Base-by-base conservation (phyloP, 1,140 invertebrate species). In the Heliconius hewitsoni region DNA sequence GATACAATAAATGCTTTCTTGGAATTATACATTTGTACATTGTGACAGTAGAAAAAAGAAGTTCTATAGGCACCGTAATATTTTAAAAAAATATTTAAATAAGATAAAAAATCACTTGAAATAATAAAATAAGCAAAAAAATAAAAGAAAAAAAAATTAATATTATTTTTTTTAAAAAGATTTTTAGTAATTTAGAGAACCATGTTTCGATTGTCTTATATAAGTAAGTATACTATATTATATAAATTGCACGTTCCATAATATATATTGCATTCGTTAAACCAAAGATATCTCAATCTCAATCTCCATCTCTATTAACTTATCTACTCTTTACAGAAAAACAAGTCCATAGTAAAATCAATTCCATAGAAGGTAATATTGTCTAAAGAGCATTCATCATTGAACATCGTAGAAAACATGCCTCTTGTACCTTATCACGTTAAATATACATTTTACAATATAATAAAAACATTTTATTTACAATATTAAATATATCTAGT, bases 391-490 rank as follows among this genome's bases (percentile, higher is more conserved):
- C 77, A 77, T 79, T 78, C 76, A 66, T 73, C 60, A 78, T 73
- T 71, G 78, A 78, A 79, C 70, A 82, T 84, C 84, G 85, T 92
- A 93, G 84, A 94, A 92, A 94, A 93, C 87, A 85, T 84, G 85
- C 85, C 85, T 88, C 86, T 87, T 81, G 71, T 83, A 83, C 79
- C 85, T 90, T 87, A 87, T 87, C 85, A 85, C 86, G 81, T 82
- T 87, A 85, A 85, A 87, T 89, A 85, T 89, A 87, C 83, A 93
- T 91, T 52, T 90, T 93, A 92, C 86, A 93, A 87, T 90, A 81
- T 81, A 91, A 90, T 90, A 93, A 89, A 93, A 92, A 92, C 89
- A 91, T 93, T 92, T 92, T 94, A 93, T 94, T 87, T 92, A 92
- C 89, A 91, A 80, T 77, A 85, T 93, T 93, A 91, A 93, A 92